phyloP scores from a whole-genome alignment of 2,797 vertebrate species.

The Ciconia nigra region DNA sequence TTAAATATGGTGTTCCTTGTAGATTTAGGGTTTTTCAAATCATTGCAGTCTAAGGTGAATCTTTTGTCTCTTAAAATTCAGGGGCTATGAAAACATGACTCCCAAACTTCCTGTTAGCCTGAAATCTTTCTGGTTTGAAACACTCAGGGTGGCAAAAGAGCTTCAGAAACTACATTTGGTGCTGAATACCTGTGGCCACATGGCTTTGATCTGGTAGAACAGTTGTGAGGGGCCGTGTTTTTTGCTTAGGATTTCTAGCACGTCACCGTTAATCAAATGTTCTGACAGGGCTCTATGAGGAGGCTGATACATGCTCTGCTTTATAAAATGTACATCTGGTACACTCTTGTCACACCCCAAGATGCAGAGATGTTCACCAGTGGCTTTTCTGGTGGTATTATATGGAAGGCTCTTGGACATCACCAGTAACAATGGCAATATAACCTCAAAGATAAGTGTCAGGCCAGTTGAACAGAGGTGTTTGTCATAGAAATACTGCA shows the following conservation, averaged over 20 bases:
- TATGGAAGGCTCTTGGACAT: neutral
- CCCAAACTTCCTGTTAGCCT: neutral
- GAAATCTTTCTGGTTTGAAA: constrained; percentile 29
- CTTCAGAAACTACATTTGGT: constrained; percentile 37
- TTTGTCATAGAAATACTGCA: neutral
- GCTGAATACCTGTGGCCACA: neutral
- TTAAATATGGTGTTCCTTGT: neutral
- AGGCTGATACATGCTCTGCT: neutral
- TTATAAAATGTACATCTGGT: constrained; percentile 9
- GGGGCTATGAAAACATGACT: neutral
- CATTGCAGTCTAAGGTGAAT: neutral
- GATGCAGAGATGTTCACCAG: neutral
- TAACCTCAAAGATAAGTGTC: neutral
- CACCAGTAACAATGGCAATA: neutral
- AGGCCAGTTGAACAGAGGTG: neutral
- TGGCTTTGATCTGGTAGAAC: constrained; percentile 58
- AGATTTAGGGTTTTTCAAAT: constrained; percentile 29
- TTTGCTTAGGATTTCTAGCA: constrained; percentile 42
- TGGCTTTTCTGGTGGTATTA: neutral
- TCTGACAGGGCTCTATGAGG: constrained; percentile 1
- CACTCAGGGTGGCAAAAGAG: constrained; percentile 20
- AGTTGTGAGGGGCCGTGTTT: neutral
- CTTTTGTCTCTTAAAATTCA: neutral
- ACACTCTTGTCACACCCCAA: neutral
- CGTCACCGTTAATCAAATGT: neutral